phyloP scores from a whole-genome alignment of 2,113 vertebrate genomes.

The Dromiciops gliroides region DNA sequence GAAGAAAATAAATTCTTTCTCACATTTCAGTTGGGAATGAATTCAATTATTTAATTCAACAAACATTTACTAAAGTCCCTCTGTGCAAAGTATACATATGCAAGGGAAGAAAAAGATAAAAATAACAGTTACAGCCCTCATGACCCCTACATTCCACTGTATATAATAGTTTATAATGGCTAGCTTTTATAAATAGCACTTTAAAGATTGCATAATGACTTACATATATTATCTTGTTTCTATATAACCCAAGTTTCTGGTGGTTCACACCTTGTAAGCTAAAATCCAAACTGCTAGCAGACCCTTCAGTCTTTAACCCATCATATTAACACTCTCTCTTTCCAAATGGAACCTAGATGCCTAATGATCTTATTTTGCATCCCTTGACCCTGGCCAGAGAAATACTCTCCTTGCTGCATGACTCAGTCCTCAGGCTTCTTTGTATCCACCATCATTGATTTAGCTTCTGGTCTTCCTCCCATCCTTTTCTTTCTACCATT shows the following conservation, averaged over 20 bases:
- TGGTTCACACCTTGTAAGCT: neutral
- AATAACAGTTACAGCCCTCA: neutral
- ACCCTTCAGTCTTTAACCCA: neutral
- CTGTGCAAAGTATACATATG: neutral
- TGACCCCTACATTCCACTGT: neutral
- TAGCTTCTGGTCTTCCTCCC: slow-evolving; percentile 31
- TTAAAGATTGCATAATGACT: neutral
- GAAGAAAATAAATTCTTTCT: neutral
- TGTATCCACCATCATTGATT: neutral
- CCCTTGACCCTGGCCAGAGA: neutral
- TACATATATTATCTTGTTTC: neutral
- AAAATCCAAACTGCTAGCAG: neutral
- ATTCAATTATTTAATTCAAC: neutral
- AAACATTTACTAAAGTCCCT: neutral
- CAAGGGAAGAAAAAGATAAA: neutral
- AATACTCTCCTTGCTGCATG: neutral
- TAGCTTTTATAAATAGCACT: neutral
- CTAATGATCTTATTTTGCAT: neutral
- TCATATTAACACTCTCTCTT: neutral
- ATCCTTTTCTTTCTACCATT: neutral
- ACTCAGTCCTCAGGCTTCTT: neutral
- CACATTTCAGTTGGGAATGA: neutral
- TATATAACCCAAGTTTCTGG: neutral
- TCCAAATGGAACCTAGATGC: neutral
- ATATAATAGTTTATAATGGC: neutral